Percentiles rank a stretch among this genome's conserved stretches.
Conservation (phyloP, 2,888 invertebrate genomes). For the Bugulina stolonifera region DNA sequence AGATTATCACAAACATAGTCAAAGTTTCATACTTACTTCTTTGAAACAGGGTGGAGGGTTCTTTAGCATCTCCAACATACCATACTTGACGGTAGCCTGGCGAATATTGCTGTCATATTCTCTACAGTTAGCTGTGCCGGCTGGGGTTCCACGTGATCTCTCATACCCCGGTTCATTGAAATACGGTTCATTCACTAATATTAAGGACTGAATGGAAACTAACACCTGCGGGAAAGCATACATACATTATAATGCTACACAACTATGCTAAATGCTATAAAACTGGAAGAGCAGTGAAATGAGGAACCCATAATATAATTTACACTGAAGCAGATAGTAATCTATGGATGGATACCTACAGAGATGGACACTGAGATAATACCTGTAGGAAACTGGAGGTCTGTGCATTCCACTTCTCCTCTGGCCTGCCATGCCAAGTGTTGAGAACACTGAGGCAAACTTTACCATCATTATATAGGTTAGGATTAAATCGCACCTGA, state of each 20-base stretch:
- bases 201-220: slow-evolving; percentile 54
- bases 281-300: no score
- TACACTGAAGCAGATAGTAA: no score
- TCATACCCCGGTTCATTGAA: slow-evolving; percentile 56
- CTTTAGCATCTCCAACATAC: slow-evolving; percentile 85
- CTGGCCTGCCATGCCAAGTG: slow-evolving; percentile 93
- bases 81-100: slow-evolving; percentile 91
- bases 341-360: background rate
- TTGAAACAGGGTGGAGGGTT: slow-evolving; percentile 86
- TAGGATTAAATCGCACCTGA: slow-evolving; percentile 53
- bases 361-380: slow-evolving; percentile 26
- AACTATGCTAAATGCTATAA: no score
- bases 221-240: no score
- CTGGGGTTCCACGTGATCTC: slow-evolving; percentile 51
- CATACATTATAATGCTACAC: no score
- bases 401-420: slow-evolving; percentile 94
- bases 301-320: no score
- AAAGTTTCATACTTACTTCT: slow-evolving; percentile 65
- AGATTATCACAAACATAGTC: no score
- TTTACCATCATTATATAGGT: slow-evolving; percentile 70
- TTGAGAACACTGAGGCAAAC: slow-evolving; percentile 86
- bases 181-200: slow-evolving; percentile 54
- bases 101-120: slow-evolving; percentile 93
- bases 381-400: slow-evolving; percentile 79
- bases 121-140: slow-evolving; percentile 79